Evolutionary conservation across 2,888 invertebrate species (phyloP), one percentile per base, ranked within the genome.

Genomic region (Oscheius sp.): DNA sequence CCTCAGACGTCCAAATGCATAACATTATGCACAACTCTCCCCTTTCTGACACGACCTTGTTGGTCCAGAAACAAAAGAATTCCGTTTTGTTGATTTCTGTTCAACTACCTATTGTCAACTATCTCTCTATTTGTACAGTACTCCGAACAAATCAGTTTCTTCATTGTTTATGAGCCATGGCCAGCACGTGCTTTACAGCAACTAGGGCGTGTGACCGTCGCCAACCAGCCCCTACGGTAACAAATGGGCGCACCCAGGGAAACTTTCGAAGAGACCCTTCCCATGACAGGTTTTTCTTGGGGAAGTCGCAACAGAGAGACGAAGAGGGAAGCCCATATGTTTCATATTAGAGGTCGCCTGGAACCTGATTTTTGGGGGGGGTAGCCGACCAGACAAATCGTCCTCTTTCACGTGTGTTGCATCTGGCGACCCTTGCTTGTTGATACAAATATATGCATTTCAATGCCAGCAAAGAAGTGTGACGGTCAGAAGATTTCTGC

Each of bases 181-280:
- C 21, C 29, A 68, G 51, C 68, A 68, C 68, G 68, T 68, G 68
- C 37, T 53, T 55, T 68, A 68, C 68, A 68, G 37, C 68, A 53
- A 68, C 9, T 68, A 32, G 58, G 48, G 63, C 21, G 47, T 42
- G 21, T 53, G 35, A 55, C 53, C 53, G 37, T n/a, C 29, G 21
- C 35, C 37, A 68, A 68, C 55, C 51, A 53, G 68, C 68, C 55
- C 48, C 55, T 35, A 21, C 55, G 68, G 7, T 55, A 63, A 48
- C 63, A 21, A 47, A 48, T 37, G 62, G 62, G 62, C 62, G 37
- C 62, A 62, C 62, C 62, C 42, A 10, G 63, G 60, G 37, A 63
- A 9, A 47, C 63, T 48, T 63, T 42, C 50, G 47, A 63, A 63
- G 48, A 32, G 47, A 42, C 42, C 42, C 50, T 47, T 21, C 48